Percentiles rank a stretch among this genome's conserved stretches.
Conservation (phyloP, 2,113 vertebrate species). For the Protomyctophum bolini region DNA sequence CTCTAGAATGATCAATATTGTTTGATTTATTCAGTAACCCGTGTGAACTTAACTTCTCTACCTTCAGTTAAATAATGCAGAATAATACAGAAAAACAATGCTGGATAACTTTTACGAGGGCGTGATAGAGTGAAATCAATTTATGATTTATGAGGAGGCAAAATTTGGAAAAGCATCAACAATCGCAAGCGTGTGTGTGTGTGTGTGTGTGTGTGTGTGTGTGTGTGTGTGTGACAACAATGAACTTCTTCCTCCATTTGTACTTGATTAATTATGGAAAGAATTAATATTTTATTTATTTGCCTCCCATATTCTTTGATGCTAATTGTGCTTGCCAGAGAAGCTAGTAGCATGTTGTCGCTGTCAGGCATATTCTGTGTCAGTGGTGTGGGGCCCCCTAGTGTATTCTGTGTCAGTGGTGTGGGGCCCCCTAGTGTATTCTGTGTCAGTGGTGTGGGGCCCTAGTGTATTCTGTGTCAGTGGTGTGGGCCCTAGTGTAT, state of each 20-base stretch:
- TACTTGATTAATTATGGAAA: slow-evolving; percentile 67
- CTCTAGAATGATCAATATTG: background rate
- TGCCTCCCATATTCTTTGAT: slow-evolving; percentile 44
- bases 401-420: too few species aligned
- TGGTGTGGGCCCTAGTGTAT: too few species aligned
- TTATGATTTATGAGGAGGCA: background rate
- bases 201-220: slow-evolving; percentile 40
- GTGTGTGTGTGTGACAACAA: slow-evolving; percentile 26
- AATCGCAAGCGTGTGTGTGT: slow-evolving; percentile 40
- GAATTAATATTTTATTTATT: slow-evolving; percentile 60
- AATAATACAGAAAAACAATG: background rate
- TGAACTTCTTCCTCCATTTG: slow-evolving; percentile 45
- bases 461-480: too few species aligned
- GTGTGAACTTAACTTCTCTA: background rate
- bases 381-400: too few species aligned
- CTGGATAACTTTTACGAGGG: slow-evolving; percentile 1
- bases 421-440: too few species aligned
- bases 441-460: too few species aligned
- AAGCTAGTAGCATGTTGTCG: slow-evolving; percentile 49
- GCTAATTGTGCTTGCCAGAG: slow-evolving; percentile 48
- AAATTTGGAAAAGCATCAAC: slow-evolving; percentile 34
- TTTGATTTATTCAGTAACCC: background rate
- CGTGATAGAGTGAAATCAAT: background rate
- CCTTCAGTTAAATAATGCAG: background rate
- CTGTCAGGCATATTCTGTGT: slow-evolving; percentile 28